Base-by-base conservation (phyloP, 2,888 invertebrate genomes). In the Argynnis bischoffii region DNA sequence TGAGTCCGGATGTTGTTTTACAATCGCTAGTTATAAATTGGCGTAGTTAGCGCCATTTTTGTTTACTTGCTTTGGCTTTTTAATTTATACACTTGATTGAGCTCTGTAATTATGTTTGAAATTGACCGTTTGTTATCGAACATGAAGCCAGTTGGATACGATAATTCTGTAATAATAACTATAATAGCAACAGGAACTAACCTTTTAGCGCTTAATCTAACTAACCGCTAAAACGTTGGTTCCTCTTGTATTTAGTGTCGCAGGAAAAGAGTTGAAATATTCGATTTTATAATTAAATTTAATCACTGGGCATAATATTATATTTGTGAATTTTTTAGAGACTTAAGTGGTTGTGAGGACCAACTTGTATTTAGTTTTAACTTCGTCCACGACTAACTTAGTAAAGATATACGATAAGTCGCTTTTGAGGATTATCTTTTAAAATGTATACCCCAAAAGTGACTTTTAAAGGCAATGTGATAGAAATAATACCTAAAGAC, bases 401-500 rank as follows among this genome's bases (percentile, higher is more conserved):
- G 68, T 76, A 54, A 72, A 56, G 57, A 57, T 59, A 67, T 54
- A 79, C 74, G 74, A 78, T 71, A 74, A 68, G 78, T 79, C 76
- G 75, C 77, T 72, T 67, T 57, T 57, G 73, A 77, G 72, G 72
- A 76, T 69, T 68, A 69, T 76, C 74, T 74, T 75, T 77, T 74
- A 65, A 75, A 71, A 73, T 71, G 71, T 64, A 68, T 70, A 73
- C 72, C 73, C 69, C 74, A 72, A 70, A 75, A 74, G 77, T 77
- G 79, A 74, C 74, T 75, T 74, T 72, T 78, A 79, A 78, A 84
- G 80, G 84, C 88, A 89, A 89, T 92, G 92, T 92, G 92, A 92
- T 92, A 92, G 88, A 91, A 84, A 87, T 81, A 89, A 90, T 91
- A 91, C 90, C 90, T 91, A 89, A 88, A 90, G 90, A 91, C 84